A percentile compares a stretch with the other conserved stretches of the same genome.
phyloP scores from a whole-genome alignment of 2,797 vertebrate genomes.

The Orientallactaga sibirica region DNA sequence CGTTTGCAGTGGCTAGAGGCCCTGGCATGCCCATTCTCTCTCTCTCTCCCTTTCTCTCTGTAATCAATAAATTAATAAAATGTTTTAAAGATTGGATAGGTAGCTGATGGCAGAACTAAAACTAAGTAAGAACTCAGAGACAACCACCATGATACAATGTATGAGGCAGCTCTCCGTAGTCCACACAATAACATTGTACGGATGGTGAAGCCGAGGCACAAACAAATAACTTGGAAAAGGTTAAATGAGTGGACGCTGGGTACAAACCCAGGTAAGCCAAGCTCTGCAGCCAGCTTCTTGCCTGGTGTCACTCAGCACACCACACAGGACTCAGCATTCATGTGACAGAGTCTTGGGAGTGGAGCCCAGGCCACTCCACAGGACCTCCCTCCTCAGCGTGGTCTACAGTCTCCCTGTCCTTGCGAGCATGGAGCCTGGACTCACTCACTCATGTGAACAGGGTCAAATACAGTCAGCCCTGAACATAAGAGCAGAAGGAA shows the following conservation, averaged over 20 bases:
- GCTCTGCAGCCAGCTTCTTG: neutral
- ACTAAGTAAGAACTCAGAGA: no score
- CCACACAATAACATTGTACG: no score
- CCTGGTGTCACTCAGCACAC: no score
- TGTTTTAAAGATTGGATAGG: no score
- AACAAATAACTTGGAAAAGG: neutral
- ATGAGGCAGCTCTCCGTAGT: no score
- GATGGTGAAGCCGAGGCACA: constrained; percentile 22
- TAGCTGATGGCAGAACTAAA: no score
- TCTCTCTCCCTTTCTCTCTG: no score
- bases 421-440: neutral
- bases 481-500: neutral
- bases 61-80: no score
- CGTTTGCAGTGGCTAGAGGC: no score
- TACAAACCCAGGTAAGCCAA: neutral
- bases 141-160: no score
- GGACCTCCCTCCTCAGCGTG: neutral
- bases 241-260: neutral
- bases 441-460: neutral
- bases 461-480: neutral
- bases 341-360: neutral
- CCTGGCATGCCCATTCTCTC: no score
- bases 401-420: neutral
- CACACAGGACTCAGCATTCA: neutral
- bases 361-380: neutral